Evolutionary conservation across 2,797 vertebrate species (phyloP), one percentile per base, ranked within the genome.

Genomic region (Sternotherus odoratus): DNA sequence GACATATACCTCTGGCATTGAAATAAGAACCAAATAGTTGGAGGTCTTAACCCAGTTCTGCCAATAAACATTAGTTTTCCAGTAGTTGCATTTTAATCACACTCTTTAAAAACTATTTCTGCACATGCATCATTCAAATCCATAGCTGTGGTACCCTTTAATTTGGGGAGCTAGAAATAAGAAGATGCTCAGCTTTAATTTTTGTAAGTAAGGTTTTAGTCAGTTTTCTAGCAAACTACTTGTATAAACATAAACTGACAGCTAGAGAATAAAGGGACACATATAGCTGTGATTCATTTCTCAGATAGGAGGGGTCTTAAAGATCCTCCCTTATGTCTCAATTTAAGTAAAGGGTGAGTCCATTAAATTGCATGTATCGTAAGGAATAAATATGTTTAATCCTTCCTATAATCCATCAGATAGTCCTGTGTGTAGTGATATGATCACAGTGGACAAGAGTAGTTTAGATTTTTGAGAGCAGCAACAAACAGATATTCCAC

Each of bases 311-410:
- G 15, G 24, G 28, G 39, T 87, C 30, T 83, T 72, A 83, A 54
- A 16, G 6, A 48, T 28, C 5, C 6, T 43, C 36, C 49, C 13
- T 5, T 7, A 24, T 5, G 15, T 51, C 66, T 74, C 51, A 43
- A 8, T 75, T 80, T 77, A 60, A 75, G 30, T 80, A 60, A 74
- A 60, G 5, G 3, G n/a, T 28, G 19, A 50, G 5, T 49, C 69
- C 2, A 11, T 36, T 28, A 72, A 85, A 17, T 75, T 48, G 6
- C 23, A 75, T 0, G 0, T 46, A 28, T 12, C 2, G 23, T 17
- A 30, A 13, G 57, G 28, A 49, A 48, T 79, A 79, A 48, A 7
- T 74, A 6, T 48, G 39, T 46, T 60, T 7, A 77, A 1, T 54
- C 16, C 5, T 2, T 30, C 5, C 75, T 72, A 26, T 28, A 48